phyloP scores from a whole-genome alignment of 2,797 vertebrate species.

The Hypotaenidia philippensis region DNA sequence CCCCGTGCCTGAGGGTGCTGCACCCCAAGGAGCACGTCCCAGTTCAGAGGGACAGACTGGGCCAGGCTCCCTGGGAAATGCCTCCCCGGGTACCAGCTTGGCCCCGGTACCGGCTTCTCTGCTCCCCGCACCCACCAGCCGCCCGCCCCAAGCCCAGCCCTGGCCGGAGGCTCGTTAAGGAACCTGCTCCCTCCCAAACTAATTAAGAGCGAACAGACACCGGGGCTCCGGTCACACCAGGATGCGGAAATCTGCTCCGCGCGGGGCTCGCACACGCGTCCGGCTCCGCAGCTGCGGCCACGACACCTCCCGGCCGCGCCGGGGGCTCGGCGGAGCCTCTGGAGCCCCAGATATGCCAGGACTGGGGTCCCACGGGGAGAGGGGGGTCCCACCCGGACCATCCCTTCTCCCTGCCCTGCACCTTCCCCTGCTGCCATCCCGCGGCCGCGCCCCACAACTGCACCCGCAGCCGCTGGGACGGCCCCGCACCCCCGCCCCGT shows the following conservation, averaged over 20 bases:
- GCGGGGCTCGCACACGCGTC: fast-evolving
- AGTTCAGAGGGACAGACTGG: fast-evolving
- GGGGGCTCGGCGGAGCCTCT: background rate
- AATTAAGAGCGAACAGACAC: background rate
- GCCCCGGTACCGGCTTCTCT: background rate
- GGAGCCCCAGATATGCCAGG: no score
- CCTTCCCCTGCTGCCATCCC: conserved; percentile 22
- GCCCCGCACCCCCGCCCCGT: no score
- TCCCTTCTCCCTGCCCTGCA: fast-evolving
- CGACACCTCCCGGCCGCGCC: background rate
- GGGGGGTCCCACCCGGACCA: fast-evolving
- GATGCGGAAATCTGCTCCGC: fast-evolving
- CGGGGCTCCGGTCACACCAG: no score
- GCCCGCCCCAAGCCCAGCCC: background rate
- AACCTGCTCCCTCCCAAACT: background rate
- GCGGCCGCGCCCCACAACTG: background rate
- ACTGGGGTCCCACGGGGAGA: no score
- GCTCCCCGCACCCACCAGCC: fast-evolving
- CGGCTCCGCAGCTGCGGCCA: background rate
- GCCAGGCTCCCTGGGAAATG: background rate
- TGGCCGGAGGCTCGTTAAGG: fast-evolving
- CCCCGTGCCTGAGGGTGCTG: fast-evolving
- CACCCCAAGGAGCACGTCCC: background rate
- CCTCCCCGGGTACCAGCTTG: background rate
- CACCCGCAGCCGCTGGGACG: background rate